These are phyloP conservation scores for Nasonia oneida DNA, from an alignment of 2,888 invertebrate genomes.

Conservation along the genomic window DNA sequence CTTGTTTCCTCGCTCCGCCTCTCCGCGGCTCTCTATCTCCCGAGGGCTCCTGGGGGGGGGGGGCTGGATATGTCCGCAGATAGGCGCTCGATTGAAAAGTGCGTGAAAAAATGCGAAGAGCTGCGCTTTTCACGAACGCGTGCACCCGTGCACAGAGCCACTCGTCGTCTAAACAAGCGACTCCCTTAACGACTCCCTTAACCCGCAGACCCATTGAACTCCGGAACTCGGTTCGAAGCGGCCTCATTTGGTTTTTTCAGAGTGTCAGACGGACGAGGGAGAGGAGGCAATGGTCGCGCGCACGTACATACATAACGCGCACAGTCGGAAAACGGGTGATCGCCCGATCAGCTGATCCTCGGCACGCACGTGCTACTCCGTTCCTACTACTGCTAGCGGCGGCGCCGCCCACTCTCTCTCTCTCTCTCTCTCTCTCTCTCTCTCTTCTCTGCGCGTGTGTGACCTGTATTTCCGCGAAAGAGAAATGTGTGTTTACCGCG, in stretches of 20 bases:
- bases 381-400: background rate
- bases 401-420: background rate
- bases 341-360: slow-evolving; percentile 61
- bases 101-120: no score
- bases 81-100: no score
- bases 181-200: slow-evolving; percentile 55
- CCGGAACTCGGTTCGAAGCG: slow-evolving; percentile 40
- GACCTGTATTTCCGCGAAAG: slow-evolving; percentile 61
- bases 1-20: no score
- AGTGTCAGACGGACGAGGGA: no score
- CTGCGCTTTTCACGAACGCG: no score
- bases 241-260: no score
- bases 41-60: no score
- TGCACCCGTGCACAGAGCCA: background rate
- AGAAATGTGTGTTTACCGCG: slow-evolving; percentile 44
- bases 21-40: no score
- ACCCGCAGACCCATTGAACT: slow-evolving; percentile 62
- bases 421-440: no score
- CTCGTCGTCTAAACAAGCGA: background rate
- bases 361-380: slow-evolving; percentile 49
- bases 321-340: slow-evolving; percentile 49
- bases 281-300: background rate
- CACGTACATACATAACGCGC: background rate
- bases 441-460: slow-evolving; percentile 7
- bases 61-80: no score